Evolutionary conservation across 2,888 invertebrate species (phyloP).

Genomic region (Neoscelio sp.): DNA sequence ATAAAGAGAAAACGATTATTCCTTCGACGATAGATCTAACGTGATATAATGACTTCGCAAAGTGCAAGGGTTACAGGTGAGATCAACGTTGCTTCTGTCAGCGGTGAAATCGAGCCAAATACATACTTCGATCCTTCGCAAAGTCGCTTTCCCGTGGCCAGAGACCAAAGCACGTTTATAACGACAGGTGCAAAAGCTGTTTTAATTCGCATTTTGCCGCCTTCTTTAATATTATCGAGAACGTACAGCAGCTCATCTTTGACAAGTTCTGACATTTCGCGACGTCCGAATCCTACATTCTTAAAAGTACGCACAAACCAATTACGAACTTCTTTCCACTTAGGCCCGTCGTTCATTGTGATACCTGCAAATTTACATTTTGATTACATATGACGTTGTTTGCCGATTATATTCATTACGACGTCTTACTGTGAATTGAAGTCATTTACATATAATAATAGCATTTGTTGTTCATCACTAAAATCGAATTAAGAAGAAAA

Average conservation of each 20-base stretch:
- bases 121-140: constrained; percentile 70
- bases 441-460: too few relatives aligned
- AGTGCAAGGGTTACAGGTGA: constrained; percentile 39
- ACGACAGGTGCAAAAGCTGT: constrained; percentile 85
- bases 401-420: constrained; percentile 22
- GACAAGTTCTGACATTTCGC: constrained; percentile 84
- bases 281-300: constrained; percentile 85
- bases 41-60: neutral
- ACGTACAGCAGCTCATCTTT: constrained; percentile 84
- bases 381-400: neutral
- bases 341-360: constrained; percentile 85
- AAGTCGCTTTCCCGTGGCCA: constrained; percentile 84
- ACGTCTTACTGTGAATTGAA: too few relatives aligned
- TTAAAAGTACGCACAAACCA: constrained; percentile 85
- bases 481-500: too few relatives aligned
- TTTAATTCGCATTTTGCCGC: constrained; percentile 73
- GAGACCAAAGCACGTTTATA: constrained; percentile 87
- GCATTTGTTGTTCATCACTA: too few relatives aligned
- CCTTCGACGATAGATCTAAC: neutral
- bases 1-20: constrained; percentile 3
- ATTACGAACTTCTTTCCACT: constrained; percentile 85
- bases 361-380: constrained; percentile 83
- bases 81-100: constrained; percentile 7
- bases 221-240: constrained; percentile 75
- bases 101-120: constrained; percentile 22